Base-by-base conservation (phyloP, 2,888 invertebrate species). In the Drosophila mayaguana region DNA sequence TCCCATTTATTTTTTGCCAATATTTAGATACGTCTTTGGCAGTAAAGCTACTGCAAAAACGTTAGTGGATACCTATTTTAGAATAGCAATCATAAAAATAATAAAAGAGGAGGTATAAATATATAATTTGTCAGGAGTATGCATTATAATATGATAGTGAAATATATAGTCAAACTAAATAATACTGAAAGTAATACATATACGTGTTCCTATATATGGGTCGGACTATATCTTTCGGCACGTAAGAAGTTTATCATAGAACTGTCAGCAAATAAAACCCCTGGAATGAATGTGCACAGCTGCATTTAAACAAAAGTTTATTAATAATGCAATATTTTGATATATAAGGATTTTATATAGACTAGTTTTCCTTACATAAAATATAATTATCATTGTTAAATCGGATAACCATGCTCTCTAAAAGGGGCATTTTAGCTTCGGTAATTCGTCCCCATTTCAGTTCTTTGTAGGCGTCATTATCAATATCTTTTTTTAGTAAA, bases 31-130 rank as follows among this genome's bases (percentile, higher is more conserved):
- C 22, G 75, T 72, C 51, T 76, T 40, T 63, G 71, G 9, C 38
- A 55, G 18, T 36, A 60, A 78, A 81, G 85, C 85, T 51, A 82
- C 88, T 85, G 84, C 84, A 89, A 76, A 76, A 79, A 82, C 83
- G 81, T 90, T 83, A 73, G 67, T 51, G 56, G 50, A 63, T 64
- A 53, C 62, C 43, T 65, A 54, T 70, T 77, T 88, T 62, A 34
- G 63, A 38, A 62, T 62, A 59, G 28, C 63, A 72, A 75, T 88
- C 86, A 59, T 74, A 57, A 51, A 59, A 36, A 20, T 56, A 28
- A 57, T 14, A n/a, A 42, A 53, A 34, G 4, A 12, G 7, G 16
- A 46, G 8, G 12, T 22, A 12, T n/a, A 60, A 18, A 53, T 28
- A 28, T 8, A 8, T 28, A 8, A 28, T 8, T 46, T 5, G 3